Conservation (phyloP, 2,888 invertebrate species). For the Uloborus plumipes region DNA sequence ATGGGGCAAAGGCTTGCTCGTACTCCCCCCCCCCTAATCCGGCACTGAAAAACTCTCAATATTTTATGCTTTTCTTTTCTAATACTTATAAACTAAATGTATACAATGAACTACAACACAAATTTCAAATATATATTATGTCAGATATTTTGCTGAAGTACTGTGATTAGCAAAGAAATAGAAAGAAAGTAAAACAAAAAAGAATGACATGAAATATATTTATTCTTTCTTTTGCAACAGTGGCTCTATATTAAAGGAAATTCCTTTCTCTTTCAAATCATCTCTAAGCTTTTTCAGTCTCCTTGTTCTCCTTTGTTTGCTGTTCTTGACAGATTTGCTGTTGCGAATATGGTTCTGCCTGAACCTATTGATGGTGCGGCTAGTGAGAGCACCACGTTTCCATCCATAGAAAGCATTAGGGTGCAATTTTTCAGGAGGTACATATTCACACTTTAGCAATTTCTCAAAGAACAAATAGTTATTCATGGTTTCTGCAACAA, state of each 20-base stretch:
- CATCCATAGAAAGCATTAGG: constrained; percentile 30
- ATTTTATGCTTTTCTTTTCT: too few relatives aligned
- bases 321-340: constrained; percentile 20
- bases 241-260: constrained; percentile 35
- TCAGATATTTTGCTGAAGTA: too few relatives aligned
- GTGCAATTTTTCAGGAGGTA: constrained; percentile 39
- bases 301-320: constrained; percentile 4
- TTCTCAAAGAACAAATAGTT: constrained; percentile 96
- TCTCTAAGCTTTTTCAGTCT: constrained; percentile 27
- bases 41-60: too few relatives aligned
- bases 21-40: too few relatives aligned
- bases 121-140: too few relatives aligned
- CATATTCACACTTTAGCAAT: constrained; percentile 82
- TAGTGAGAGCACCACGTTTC: constrained; percentile 7
- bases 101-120: too few relatives aligned
- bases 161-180: too few relatives aligned
- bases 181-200: too few relatives aligned
- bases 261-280: constrained; percentile 25
- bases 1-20: too few relatives aligned
- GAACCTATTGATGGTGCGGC: background rate
- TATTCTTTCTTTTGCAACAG: constrained; percentile 13
- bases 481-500: constrained; percentile 96
- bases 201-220: too few relatives aligned
- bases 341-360: constrained; percentile 6
- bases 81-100: too few relatives aligned